Base-by-base conservation (phyloP, 1,140 invertebrate species). In the Neuroterus valhalla region DNA sequence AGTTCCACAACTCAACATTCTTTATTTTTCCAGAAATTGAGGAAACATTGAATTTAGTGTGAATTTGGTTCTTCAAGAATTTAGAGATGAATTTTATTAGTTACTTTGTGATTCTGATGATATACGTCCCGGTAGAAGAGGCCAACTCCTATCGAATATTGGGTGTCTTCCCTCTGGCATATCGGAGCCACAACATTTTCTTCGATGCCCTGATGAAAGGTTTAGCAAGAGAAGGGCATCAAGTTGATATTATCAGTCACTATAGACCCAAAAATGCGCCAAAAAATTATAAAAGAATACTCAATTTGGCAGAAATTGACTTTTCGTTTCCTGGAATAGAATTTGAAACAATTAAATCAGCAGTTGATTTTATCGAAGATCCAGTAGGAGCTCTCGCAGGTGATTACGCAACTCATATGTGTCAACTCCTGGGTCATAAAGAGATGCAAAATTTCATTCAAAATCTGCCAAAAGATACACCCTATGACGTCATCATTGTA, bases 201-300 rank as follows among this genome's bases (percentile, higher is more conserved):
- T 88, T 87, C 75, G 72, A 85, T 50, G 78, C 87, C 21, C 48
- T 90, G 3, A 86, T 87, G 8, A 72, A 84, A 73, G 86, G 85
- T 70, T 75, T 92, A 44, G 82, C 80, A 0, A 85, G 79, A 45
- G 78, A 85, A 69, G 90, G 90, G 5, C 90, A 91, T 75, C 78
- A 90, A 62, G 78, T 91, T 0, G 50, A 81, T 0, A 50, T 62
- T 19, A 62, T 71, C 14, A 66, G 42, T 23, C 70, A 71, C 38
- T 71, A 55, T 66, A 23, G 26, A 15, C 21, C 43, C 3, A 19
- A 23, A 43, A 71, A 43, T 14, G 17, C 70, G 6, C 77, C 84
- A 5, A 89, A 90, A 11, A 71, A 71, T 66, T 62, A n/a, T 15
- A 52, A n/a, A 12, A 17, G n/a, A 19, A 55, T 43, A 23, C 11